phyloP scores from a whole-genome alignment of 92 coral and sea anemone species.

The Desmophyllum pertusum region DNA sequence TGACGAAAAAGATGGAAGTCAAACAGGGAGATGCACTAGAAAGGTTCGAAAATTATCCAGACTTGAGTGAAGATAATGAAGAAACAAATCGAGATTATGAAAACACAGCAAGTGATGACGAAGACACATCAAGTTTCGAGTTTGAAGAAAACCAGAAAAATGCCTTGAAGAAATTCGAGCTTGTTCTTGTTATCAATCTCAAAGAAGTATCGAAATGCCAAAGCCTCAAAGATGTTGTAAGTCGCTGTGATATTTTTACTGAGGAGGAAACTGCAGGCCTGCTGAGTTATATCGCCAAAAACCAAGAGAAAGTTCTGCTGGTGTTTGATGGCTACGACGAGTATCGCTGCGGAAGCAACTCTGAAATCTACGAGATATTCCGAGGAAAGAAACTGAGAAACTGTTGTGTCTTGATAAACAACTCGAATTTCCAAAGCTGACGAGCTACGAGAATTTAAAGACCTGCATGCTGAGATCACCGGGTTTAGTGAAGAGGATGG shows the following conservation, averaged over 20 bases:
- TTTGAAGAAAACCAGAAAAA: neutral
- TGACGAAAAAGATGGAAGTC: neutral
- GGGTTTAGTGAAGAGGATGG: conserved; percentile 20
- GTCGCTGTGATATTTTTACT: neutral
- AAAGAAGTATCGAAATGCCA: no score
- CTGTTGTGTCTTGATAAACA: conserved; percentile 26
- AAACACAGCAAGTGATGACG: no score
- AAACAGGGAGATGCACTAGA: neutral
- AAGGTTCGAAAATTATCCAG: no score
- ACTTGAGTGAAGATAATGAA: no score
- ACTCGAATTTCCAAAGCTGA: conserved; percentile 28
- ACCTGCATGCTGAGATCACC: conserved; percentile 12
- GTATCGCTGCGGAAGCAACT: conserved; percentile 1
- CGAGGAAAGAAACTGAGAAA: conserved; percentile 1
- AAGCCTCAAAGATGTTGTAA: neutral
- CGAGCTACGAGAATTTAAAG: neutral
- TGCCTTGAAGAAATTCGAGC: conserved; percentile 12
- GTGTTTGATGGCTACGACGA: conserved; percentile 38
- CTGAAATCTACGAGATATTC: conserved; percentile 13
- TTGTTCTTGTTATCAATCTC: no score
- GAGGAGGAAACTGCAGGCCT: conserved; percentile 15
- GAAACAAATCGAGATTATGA: no score
- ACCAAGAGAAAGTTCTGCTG: neutral
- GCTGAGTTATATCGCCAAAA: neutral
- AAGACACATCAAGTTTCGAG: no score